Evolutionary conservation across 1,140 invertebrate species (phyloP), one percentile per base, ranked within the genome.

Genomic region (Drosophila malerkotliana): DNA sequence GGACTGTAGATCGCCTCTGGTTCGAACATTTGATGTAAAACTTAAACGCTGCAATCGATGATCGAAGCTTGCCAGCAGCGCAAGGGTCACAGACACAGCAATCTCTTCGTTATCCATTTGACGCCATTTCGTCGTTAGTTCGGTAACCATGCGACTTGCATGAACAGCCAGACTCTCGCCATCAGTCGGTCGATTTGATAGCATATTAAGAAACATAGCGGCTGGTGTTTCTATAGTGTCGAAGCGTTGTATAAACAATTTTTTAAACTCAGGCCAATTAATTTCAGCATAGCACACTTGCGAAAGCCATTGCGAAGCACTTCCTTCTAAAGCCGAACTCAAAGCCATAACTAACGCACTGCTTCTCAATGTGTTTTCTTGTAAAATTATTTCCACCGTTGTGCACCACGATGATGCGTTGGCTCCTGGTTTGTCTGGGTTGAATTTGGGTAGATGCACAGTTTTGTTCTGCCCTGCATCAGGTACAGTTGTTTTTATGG

Each of bases 271-370:
- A 3, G 9, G 12, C 81, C 83, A 90, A 1, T 71, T 85, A n/a
- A 91, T 90, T 9, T 81, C 87, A 45, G 72, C 61, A 45, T 74
- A 85, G 34, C 73, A 63, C 45, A 87, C 53, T 67, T 80, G 77
- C 1, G 79, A 71, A 10, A 89, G 59, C 74, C 84, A 87, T 44
- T 73, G 28, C n/a, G 84, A 87, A 26, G 84, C 72, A 0, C 58
- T 58, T 2, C 54, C 45, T 10, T 72, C 47, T 7, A 57, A 53
- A 18, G 56, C 51, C 32, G 62, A 44, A 44, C 54, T 45, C 28
- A 53, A 37, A 21, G 51, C 51, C 51, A 53, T 26, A 12, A 53
- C 51, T 15, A 53, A 54, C 4, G 32, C 32, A 54, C 28, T 47
- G 41, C 24, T 5, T 15, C 34, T 37, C 34, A 37, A 37, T 37